Base-by-base conservation (phyloP, 2,888 invertebrate genomes). In the Apantesis nais region DNA sequence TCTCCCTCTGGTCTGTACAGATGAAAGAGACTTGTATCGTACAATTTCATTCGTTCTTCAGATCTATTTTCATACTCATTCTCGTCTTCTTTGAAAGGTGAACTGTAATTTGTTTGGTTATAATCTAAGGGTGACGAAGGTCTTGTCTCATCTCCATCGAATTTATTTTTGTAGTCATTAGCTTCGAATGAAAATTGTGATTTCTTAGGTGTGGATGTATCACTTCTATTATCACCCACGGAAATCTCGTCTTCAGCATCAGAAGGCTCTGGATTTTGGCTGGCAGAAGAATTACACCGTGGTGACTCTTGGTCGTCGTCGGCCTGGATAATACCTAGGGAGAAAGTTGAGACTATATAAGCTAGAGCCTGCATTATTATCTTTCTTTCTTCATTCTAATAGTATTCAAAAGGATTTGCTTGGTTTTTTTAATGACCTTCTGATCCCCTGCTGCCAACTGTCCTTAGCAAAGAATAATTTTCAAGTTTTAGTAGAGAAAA, bases 151-250 rank as follows among this genome's bases (percentile, higher is more conserved):
- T 87, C 89, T 0, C 81, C 76, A n/a, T 86, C 88, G 34, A 78
- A 72, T 73, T 87, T 88, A 71, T 88, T 89, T 66, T 84, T 85
- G 62, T 84, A 86, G 37, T 79, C 83, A 7, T 85, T 79, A 7
- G 79, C 80, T 31, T 85, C 84, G 39, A 85, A 88, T 7, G 81
- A 72, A 14, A 79, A 86, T 25, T 83, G 80, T 16, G 76, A 73
- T 74, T 89, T 88, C 72, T 87, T 87, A 7, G 92, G 91, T 0
- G 91, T 89, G 0, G 93, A 94, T 0, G 93, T 85, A 60, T 94
- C 92, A 67, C 95, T 93, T 77, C 95, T 88, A 72, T 94, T 93
- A 77, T 94, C 92, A 4, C 95, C 92, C 34, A 95, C 93, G 7
- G 94, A 93, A 74, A 95, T 93, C 72, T 95, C 94, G 68, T 95